A percentile compares a stretch with the other conserved stretches of the same genome.
phyloP scores from a whole-genome alignment of 1,140 invertebrate species.

The Stenopsyche tienmushanensis region DNA sequence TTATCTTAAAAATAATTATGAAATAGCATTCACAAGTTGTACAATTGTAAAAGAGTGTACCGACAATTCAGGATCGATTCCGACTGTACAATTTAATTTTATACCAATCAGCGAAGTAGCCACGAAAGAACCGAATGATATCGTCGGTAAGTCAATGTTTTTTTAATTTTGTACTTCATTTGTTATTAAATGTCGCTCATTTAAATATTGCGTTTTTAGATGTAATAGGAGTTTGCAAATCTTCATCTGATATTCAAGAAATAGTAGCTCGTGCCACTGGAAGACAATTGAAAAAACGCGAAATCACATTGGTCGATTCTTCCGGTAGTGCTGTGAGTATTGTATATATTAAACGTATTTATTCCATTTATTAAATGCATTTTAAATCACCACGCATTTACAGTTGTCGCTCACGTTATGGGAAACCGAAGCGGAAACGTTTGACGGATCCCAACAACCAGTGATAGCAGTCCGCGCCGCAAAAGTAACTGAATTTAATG shows the following conservation, averaged over 20 bases:
- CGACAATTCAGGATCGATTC: constrained; percentile 65
- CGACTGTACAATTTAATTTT: constrained; percentile 83
- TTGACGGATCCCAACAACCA: constrained; percentile 73
- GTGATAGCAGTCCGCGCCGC: constrained; percentile 67
- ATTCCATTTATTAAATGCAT: too few species aligned
- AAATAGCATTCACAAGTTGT: constrained; percentile 87
- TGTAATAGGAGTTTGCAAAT: constrained; percentile 87
- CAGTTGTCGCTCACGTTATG: constrained; percentile 73
- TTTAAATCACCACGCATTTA: too few species aligned
- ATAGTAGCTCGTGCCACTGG: constrained; percentile 73
- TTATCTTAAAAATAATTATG: constrained; percentile 90
- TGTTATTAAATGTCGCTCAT: too few species aligned
- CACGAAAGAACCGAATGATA: constrained; percentile 62
- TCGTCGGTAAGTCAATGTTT: constrained; percentile 76
- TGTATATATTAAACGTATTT: too few species aligned
- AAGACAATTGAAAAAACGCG: constrained; percentile 86
- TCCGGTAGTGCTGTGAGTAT: constrained; percentile 71
- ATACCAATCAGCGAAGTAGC: constrained; percentile 73
- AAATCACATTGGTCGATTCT: constrained; percentile 85
- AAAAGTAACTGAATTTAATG: constrained; percentile 56
- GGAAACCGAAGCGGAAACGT: constrained; percentile 81
- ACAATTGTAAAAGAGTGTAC: constrained; percentile 73
- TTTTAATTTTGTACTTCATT: too few species aligned
- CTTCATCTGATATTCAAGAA: constrained; percentile 67
- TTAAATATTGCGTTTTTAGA: too few species aligned